Conservation (phyloP, 2,113 vertebrate genomes). For the Sylvia atricapilla region DNA sequence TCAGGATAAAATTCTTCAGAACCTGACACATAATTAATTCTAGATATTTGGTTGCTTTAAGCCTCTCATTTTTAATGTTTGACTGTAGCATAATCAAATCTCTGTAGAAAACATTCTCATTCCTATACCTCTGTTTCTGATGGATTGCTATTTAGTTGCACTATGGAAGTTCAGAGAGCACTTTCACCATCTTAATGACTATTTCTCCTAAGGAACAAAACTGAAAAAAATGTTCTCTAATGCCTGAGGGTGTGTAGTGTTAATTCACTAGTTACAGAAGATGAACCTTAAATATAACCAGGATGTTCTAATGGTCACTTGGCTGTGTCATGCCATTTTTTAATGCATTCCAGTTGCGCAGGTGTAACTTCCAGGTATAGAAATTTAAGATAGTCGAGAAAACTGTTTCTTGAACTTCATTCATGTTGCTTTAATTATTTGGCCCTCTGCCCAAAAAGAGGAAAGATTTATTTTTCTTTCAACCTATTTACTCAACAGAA, state of each 20-base stretch:
- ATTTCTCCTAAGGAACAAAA: background rate
- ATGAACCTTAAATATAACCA: background rate
- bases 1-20: background rate
- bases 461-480: background rate
- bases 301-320: background rate
- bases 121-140: background rate
- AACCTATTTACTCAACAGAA: background rate
- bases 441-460: background rate
- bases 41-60: background rate
- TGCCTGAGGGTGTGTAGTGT: fast-evolving
- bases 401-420: background rate
- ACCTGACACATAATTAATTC: background rate
- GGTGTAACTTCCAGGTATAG: background rate
- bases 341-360: background rate
- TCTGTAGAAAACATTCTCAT: background rate
- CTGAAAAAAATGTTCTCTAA: background rate
- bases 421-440: background rate
- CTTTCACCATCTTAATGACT: background rate
- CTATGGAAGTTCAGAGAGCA: background rate
- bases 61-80: background rate
- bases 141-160: background rate
- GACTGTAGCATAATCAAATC: background rate
- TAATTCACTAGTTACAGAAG: background rate
- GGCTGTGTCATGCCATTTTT: background rate
- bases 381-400: background rate